A percentile compares a stretch with the other conserved stretches of the same genome.
Conservation (phyloP, 2,113 vertebrate genomes). For the Tonatia bakeri region DNA sequence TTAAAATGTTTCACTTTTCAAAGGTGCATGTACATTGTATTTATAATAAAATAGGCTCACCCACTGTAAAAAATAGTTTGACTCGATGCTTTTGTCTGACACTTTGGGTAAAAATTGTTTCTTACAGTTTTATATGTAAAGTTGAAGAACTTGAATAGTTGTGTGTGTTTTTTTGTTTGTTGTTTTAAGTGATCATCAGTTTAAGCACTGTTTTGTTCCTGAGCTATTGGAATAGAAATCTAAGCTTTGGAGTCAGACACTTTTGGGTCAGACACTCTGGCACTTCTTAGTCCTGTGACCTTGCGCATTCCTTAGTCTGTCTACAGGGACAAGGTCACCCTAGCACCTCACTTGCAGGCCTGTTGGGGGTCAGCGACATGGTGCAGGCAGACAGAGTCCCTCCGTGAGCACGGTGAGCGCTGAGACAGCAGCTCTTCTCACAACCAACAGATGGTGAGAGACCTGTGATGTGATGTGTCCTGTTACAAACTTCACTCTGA, state of each 20-base stretch:
- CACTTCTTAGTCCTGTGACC: not conserved
- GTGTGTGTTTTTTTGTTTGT: not conserved
- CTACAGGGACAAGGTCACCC: too few relatives aligned
- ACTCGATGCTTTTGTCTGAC: not conserved
- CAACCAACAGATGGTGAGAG: not conserved
- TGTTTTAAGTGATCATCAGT: not conserved
- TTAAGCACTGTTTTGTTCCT: not conserved
- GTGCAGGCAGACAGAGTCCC: too few relatives aligned
- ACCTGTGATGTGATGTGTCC: not conserved
- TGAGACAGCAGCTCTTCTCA: not conserved
- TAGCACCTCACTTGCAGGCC: not conserved
- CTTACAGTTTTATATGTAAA: not conserved
- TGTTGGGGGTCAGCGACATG: not conserved
- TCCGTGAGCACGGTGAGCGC: not conserved
- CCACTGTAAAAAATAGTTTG: not conserved
- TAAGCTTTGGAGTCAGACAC: not conserved
- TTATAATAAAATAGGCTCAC: not conserved
- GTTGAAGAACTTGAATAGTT: not conserved
- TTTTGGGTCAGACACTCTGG: not conserved
- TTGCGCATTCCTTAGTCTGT: not conserved
- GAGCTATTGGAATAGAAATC: not conserved
- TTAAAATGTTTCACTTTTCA: not conserved
- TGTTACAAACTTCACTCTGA: not conserved
- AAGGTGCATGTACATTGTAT: not conserved
- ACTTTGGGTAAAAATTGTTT: not conserved